Conservation (phyloP, 2,113 vertebrate genomes). For the Melozone crissalis region DNA sequence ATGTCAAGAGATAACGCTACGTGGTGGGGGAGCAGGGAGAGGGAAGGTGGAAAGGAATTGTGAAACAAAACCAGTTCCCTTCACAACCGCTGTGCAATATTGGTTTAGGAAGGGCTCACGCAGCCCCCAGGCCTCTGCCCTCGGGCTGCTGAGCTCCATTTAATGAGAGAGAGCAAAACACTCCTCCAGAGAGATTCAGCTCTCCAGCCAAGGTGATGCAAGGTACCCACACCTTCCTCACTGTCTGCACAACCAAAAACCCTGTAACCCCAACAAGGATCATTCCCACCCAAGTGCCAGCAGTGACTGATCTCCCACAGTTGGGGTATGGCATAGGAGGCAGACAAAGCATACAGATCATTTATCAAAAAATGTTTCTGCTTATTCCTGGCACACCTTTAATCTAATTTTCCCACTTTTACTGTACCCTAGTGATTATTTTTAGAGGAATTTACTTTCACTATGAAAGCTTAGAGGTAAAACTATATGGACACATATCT, state of each 20-base stretch:
- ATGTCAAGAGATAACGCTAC: conserved; percentile 47
- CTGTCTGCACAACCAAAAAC: neutral
- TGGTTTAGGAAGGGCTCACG: neutral
- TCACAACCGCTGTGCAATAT: conserved; percentile 33
- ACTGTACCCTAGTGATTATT: neutral
- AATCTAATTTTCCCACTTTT: neutral
- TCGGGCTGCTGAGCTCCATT: neutral
- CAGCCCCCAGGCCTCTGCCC: neutral
- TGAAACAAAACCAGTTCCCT: conserved; percentile 63
- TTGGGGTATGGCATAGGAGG: rapidly evolving
- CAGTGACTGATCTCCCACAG: neutral
- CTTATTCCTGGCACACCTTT: neutral
- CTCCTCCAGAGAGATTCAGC: neutral
- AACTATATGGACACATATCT: neutral
- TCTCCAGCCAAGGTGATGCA: conserved; percentile 42
- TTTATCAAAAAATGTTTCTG: neutral
- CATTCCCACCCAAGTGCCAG: neutral
- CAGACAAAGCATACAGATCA: neutral
- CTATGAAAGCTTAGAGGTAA: neutral
- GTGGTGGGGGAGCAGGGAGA: conserved; percentile 12
- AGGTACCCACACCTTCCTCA: neutral
- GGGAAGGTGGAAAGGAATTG: conserved; percentile 33
- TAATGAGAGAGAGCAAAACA: neutral
- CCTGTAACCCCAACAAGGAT: neutral
- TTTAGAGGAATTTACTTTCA: neutral